Conservation (phyloP, 30 jellyfish, hydroid and myxozoan genomes). For the Nemopilema nomurai region DNA sequence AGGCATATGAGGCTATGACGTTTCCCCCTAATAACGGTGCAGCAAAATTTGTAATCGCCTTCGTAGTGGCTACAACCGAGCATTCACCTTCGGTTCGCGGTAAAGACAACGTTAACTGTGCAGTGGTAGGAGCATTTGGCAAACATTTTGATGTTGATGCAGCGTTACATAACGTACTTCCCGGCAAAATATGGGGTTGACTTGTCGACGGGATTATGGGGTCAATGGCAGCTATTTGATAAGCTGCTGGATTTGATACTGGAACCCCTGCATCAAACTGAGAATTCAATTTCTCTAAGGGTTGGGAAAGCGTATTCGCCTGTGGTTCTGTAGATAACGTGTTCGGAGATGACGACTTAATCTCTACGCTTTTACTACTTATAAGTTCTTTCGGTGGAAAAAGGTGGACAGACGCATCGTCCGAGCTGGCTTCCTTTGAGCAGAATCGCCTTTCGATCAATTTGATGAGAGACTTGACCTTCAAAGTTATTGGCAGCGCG, state of each 20-base stretch:
- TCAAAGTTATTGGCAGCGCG: constrained; percentile 59
- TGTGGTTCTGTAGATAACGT: background rate
- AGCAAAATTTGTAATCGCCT: background rate
- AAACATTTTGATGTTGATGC: background rate
- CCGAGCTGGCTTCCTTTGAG: constrained; percentile 16
- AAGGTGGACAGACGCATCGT: constrained; percentile 2
- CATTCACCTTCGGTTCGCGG: background rate
- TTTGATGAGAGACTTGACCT: constrained; percentile 52
- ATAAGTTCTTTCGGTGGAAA: constrained; percentile 34
- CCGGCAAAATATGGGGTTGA: background rate
- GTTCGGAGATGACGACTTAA: background rate
- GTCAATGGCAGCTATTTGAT: background rate
- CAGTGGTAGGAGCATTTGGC: background rate
- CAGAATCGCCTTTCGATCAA: constrained; percentile 40
- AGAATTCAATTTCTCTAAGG: background rate
- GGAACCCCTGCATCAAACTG: background rate
- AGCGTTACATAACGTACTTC: background rate
- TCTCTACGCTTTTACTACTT: background rate
- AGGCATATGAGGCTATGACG: background rate
- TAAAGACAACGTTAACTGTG: background rate
- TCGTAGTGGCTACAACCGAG: background rate
- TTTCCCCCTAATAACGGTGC: background rate
- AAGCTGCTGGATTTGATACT: background rate
- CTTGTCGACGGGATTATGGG: background rate
- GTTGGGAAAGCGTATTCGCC: background rate